phyloP scores from a whole-genome alignment of 2,113 vertebrate species.

The Triplophysa rosa region DNA sequence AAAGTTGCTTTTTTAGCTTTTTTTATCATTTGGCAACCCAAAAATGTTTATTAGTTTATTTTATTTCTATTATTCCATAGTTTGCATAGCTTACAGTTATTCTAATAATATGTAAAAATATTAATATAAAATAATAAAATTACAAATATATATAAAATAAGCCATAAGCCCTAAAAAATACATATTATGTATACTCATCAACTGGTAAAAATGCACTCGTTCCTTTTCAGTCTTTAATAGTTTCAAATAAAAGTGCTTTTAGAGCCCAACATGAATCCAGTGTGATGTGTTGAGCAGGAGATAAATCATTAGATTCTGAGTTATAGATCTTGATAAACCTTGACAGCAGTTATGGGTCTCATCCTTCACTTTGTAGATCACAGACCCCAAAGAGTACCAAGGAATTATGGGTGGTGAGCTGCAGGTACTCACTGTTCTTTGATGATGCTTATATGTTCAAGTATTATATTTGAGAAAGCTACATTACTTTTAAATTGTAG shows the following conservation, averaged over 20 bases:
- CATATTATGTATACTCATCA: too few species aligned
- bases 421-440: background rate
- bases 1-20: too few species aligned
- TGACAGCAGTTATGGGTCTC: conserved; percentile 54
- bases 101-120: too few species aligned
- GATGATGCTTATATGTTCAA: background rate
- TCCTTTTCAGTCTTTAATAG: conserved; percentile 44
- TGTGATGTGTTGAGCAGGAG: conserved; percentile 62
- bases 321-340: conserved; percentile 56
- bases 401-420: conserved; percentile 26
- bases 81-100: too few species aligned
- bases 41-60: too few species aligned
- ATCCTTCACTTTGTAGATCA: conserved; percentile 22
- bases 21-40: too few species aligned
- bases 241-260: conserved; percentile 66
- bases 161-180: too few species aligned
- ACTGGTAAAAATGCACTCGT: background rate
- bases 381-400: background rate
- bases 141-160: too few species aligned
- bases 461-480: background rate
- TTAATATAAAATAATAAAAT: too few species aligned
- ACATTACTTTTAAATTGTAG: background rate
- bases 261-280: conserved; percentile 56
- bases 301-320: conserved; percentile 72
- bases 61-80: too few species aligned